Conservation (phyloP, 2,888 invertebrate species). For the Orthosia gracilis region DNA sequence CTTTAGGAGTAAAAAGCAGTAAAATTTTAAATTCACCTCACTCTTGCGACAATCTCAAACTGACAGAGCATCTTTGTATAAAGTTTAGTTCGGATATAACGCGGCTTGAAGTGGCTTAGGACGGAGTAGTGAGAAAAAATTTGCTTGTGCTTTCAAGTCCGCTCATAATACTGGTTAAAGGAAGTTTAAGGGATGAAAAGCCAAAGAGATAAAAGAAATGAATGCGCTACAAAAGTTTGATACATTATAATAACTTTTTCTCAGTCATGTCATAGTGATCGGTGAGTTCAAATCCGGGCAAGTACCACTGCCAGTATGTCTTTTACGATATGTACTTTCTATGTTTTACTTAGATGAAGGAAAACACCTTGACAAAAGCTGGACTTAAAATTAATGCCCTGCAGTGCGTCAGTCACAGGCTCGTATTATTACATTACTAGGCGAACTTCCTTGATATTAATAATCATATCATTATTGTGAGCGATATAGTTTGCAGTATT, state of each 20-base stretch:
- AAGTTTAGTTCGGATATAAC: constrained; percentile 70
- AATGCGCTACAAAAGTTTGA: not conserved
- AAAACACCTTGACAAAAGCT: no score
- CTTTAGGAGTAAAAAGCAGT: constrained; percentile 50
- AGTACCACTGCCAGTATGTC: no score
- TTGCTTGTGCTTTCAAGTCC: constrained; percentile 10
- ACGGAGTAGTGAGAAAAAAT: constrained; percentile 20
- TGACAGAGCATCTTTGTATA: constrained; percentile 76
- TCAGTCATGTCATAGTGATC: not conserved
- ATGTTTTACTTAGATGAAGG: no score
- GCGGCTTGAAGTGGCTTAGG: constrained; percentile 65
- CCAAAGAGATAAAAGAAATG: constrained; percentile 8
- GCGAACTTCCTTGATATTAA: no score
- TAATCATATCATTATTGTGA: constrained; percentile 15
- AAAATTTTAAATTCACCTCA: constrained; percentile 76
- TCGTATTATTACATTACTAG: no score
- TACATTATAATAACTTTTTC: not conserved
- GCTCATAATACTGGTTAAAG: constrained; percentile 33
- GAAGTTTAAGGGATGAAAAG: constrained; percentile 20
- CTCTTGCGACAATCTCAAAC: constrained; percentile 75
- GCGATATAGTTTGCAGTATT: not conserved
- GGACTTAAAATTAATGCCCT: no score
- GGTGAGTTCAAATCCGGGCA: no score
- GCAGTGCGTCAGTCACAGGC: no score
- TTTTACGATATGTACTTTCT: no score